Evolutionary conservation across 37 sponge, comb jelly and placozoan species (phyloP).

Genomic region (Halisarca cf. caerulea): DNA sequence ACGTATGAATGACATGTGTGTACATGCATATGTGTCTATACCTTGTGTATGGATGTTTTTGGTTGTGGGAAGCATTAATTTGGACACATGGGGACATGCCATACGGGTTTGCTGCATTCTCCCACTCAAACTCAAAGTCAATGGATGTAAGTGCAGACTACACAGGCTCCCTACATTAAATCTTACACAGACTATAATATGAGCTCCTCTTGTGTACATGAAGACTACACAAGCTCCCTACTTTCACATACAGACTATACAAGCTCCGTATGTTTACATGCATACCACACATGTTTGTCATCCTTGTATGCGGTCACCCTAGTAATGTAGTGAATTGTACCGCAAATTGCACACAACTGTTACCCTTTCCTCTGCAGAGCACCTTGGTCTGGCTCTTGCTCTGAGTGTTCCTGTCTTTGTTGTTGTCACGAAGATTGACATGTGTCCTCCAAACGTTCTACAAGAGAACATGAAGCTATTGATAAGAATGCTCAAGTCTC

Average conservation of each 20-base stretch:
- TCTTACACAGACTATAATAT: too few species aligned
- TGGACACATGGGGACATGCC: too few species aligned
- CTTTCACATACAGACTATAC: too few species aligned
- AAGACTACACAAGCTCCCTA: too few species aligned
- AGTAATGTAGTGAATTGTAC: not conserved
- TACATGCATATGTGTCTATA: not conserved
- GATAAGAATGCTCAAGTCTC: conserved; percentile 91
- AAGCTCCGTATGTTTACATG: not conserved
- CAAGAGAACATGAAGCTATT: conserved; percentile 94
- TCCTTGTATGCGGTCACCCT: not conserved
- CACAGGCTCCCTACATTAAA: too few species aligned
- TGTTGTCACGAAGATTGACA: conserved; percentile 99
- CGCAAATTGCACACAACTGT: too few species aligned
- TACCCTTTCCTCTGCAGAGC: conserved; percentile 58
- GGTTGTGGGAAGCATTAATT: too few species aligned
- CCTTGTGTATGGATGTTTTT: too few species aligned
- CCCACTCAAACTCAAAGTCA: too few species aligned
- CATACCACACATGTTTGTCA: not conserved
- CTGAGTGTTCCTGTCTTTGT: conserved; percentile 98
- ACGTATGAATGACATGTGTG: not conserved
- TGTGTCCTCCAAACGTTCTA: conserved; percentile 98
- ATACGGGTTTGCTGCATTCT: too few species aligned
- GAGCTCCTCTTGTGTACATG: too few species aligned
- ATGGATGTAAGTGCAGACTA: too few species aligned
- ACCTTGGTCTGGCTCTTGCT: conserved; percentile 95